Percentiles rank a stretch among this genome's conserved stretches.
Conservation (phyloP, 2,888 invertebrate genomes). For the Furcula furcula region DNA sequence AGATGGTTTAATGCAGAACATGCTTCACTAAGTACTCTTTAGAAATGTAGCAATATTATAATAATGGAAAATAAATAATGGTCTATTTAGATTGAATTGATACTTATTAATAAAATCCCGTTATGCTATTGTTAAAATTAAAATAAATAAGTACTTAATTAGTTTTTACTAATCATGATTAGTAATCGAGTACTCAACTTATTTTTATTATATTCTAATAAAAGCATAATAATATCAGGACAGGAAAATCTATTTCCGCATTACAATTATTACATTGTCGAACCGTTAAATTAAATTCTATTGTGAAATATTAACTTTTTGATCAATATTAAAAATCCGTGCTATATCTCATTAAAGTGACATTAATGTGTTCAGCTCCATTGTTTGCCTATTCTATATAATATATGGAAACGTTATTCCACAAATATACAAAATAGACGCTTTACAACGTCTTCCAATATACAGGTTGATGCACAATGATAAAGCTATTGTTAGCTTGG, state of each 20-base stretch:
- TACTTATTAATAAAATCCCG: no score
- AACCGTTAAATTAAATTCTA: conserved; percentile 57
- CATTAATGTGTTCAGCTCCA: conserved; percentile 7
- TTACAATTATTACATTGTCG: conserved; percentile 37
- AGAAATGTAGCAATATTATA: no score
- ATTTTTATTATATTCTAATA: conserved; percentile 5
- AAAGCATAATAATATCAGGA: conserved; percentile 6
- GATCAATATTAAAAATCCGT: conserved; percentile 33
- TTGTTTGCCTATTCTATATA: neutral
- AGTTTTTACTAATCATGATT: conserved; percentile 3
- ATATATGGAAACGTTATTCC: no score
- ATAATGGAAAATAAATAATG: no score
- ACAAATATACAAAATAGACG: no score
- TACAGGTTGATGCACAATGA: conserved; percentile 41
- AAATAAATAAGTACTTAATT: no score
- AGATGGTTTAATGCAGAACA: no score
- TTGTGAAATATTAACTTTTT: conserved; percentile 30
- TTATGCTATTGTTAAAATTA: no score
- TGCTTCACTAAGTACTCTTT: no score
- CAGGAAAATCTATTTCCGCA: conserved; percentile 44
- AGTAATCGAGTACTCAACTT: conserved; percentile 2
- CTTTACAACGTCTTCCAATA: no score
- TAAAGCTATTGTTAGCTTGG: conserved; percentile 54
- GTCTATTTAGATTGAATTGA: no score
- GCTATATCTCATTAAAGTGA: conserved; percentile 22